Base-by-base conservation (phyloP, 2,888 invertebrate genomes). In the Keiferia lycopersicella region DNA sequence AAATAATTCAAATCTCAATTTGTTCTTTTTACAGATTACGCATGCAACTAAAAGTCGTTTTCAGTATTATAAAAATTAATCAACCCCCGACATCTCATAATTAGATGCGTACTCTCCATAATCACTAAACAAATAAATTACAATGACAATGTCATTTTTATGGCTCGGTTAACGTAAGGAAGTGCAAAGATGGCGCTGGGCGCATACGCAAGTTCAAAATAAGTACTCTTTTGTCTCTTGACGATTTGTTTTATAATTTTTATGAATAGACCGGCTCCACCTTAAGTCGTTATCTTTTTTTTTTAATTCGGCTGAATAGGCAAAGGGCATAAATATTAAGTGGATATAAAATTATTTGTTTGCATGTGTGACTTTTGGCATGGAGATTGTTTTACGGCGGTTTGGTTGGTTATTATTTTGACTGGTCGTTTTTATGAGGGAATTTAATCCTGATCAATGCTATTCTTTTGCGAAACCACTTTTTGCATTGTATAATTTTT, bases 81-180 rank as follows among this genome's bases (percentile, higher is more conserved):
- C 56, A 58, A 45, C 45, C 64, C 53, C 50, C 10, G 22, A 30
- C 48, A 60, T 26, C 30, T 60, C 3, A 61, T 64, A 62, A 66
- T 66, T 64, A 62, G 62, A 62, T 59, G 53, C 64, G 22, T 41
- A 58, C 64, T 66, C 51, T 61, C 51, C 50, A 58, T 63, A 61
- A 65, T 34, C 16, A 38, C 60, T 39, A 65, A 65, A 63, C 65
- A 67, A 67, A 65, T 67, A 65, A 67, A 67, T 67, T 67, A 59
- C n/a, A 67, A 65, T 67, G 14, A 65, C 67, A 67, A 67, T 64
- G 51, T 62, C 63, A 63, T 41, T 65, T 66, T 66, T 66, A 66
- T 63, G 61, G 62, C 65, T 66, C 50, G 65, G 66, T 66, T 65
- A 65, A 65, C 63, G 30, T 62, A 51, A 64, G 63, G 66, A 64